phyloP scores from a whole-genome alignment of 2,113 vertebrate species.

The Lathamus discolor region DNA sequence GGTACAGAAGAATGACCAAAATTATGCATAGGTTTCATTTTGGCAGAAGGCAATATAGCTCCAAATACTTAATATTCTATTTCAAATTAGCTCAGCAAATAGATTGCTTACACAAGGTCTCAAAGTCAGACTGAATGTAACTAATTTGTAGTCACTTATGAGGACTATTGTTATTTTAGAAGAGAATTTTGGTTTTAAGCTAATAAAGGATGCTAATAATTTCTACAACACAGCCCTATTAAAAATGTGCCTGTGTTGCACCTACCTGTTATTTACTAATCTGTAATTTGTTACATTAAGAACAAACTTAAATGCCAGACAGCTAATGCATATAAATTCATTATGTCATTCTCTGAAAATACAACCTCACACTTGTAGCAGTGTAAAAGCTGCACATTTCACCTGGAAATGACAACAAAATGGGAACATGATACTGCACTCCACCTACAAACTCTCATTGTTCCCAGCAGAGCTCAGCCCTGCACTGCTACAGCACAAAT shows the following conservation, averaged over 20 bases:
- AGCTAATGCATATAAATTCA: background rate
- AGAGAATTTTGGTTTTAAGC: background rate
- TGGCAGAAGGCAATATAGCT: background rate
- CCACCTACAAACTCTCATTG: background rate
- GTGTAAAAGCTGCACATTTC: background rate
- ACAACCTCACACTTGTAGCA: rapidly evolving
- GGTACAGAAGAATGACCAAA: background rate
- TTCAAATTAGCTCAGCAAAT: background rate
- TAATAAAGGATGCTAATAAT: background rate
- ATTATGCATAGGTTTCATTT: background rate
- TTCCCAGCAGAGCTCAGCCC: background rate
- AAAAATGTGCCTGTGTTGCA: rapidly evolving
- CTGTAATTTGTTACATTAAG: background rate
- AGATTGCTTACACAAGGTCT: background rate
- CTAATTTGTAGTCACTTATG: background rate
- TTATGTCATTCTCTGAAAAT: background rate
- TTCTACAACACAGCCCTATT: background rate
- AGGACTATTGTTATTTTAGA: background rate
- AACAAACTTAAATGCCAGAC: background rate
- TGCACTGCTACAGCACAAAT: background rate
- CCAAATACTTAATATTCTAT: background rate
- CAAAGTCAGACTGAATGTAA: background rate
- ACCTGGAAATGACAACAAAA: background rate
- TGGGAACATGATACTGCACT: background rate
- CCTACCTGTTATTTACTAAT: background rate